phyloP scores from a whole-genome alignment of 2,888 invertebrate species.

The Hoplodrina ambigua region DNA sequence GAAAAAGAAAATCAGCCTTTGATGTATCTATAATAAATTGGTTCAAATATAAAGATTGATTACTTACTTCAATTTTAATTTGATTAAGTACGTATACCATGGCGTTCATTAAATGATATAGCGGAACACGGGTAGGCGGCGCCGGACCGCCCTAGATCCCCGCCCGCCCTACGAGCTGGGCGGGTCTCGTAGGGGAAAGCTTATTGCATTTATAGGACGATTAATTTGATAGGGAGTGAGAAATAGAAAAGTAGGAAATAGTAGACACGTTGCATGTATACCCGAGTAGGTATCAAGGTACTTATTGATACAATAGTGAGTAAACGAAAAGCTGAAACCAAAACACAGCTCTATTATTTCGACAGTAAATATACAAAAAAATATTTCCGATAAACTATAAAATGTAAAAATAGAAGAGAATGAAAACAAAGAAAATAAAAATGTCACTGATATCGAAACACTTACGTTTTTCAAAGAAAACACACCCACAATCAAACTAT shows the following conservation, averaged over 20 bases:
- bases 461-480: conserved; percentile 38
- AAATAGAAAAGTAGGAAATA: conserved; percentile 13
- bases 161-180: conserved; percentile 73
- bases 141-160: conserved; percentile 68
- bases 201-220: conserved; percentile 56
- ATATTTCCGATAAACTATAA: not conserved
- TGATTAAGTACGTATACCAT: not conserved
- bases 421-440: conserved; percentile 15
- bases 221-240: conserved; percentile 47
- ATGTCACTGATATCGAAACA: conserved; percentile 17
- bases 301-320: not conserved
- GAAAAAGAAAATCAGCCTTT: not conserved
- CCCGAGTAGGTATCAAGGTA: not conserved
- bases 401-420: not conserved
- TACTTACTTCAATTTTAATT: not conserved
- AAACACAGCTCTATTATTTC: not conserved
- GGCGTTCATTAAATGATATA: conserved; percentile 45
- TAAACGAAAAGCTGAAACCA: not conserved
- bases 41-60: not conserved
- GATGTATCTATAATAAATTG: not conserved
- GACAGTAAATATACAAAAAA: not conserved
- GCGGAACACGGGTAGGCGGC: conserved; percentile 61
- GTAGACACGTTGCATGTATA: not conserved
- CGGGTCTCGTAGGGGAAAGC: conserved; percentile 64
- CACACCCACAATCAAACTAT: conserved; percentile 39